Conservation (phyloP, 2,888 invertebrate genomes). For the Nymphalis urticae region DNA sequence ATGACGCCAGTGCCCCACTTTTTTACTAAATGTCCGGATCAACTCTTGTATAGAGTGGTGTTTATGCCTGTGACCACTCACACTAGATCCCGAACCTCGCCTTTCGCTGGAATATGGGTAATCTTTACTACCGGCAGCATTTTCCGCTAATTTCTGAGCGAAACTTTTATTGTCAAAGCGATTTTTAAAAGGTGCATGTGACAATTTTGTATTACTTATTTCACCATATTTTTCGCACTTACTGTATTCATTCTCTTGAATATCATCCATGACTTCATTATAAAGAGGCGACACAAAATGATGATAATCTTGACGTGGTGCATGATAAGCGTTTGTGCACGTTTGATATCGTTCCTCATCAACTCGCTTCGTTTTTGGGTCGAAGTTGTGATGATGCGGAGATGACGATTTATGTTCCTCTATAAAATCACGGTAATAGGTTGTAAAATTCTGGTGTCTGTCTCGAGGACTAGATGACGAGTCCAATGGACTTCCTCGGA, state of each 20-base stretch:
- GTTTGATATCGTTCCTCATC: constrained; percentile 64
- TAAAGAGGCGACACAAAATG: constrained; percentile 72
- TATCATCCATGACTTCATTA: constrained; percentile 75
- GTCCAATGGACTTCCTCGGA: constrained; percentile 61
- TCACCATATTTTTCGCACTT: constrained; percentile 78
- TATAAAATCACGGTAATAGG: constrained; percentile 71
- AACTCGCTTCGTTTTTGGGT: constrained; percentile 55
- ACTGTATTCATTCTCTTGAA: constrained; percentile 74
- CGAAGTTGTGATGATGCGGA: constrained; percentile 55
- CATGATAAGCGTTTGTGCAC: constrained; percentile 58
- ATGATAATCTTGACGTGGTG: constrained; percentile 66
- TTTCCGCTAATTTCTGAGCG: constrained; percentile 68
- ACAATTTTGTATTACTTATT: constrained; percentile 66
- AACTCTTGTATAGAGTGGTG: constrained; percentile 87
- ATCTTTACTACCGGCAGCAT: constrained; percentile 51
- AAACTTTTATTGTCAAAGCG: constrained; percentile 72
- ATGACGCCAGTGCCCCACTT: constrained; percentile 87
- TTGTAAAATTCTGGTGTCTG: constrained; percentile 71
- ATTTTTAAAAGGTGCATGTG: constrained; percentile 53
- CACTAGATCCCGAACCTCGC: constrained; percentile 65
- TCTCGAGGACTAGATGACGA: constrained; percentile 72
- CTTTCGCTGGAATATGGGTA: constrained; percentile 51
- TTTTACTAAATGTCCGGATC: constrained; percentile 88
- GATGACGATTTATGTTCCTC: constrained; percentile 53
- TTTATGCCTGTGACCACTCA: constrained; percentile 71